Evolutionary conservation across 1,140 invertebrate species (phyloP).

Genomic region (Chymomyza costata): DNA sequence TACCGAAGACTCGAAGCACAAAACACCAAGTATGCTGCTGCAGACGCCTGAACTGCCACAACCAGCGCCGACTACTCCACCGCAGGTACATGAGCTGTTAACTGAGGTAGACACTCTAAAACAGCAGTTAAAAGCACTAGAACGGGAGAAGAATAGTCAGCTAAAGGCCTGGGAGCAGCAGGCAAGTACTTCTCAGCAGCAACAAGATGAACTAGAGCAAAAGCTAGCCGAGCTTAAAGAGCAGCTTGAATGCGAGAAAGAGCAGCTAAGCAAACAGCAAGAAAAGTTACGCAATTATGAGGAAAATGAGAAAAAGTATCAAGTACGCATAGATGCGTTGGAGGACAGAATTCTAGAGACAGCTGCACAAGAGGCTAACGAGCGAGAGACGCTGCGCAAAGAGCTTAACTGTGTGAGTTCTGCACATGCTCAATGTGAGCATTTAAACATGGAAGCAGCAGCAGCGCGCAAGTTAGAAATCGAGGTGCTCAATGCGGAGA

Average conservation of each 20-base stretch:
- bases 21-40: constrained; percentile 61
- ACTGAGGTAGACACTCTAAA: neutral
- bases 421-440: constrained; percentile 52
- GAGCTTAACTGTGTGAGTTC: constrained; percentile 46
- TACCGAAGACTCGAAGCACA: constrained; percentile 74
- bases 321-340: constrained; percentile 35
- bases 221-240: constrained; percentile 29
- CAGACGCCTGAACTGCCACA: constrained; percentile 62
- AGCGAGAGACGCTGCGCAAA: constrained; percentile 53
- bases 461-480: constrained; percentile 49
- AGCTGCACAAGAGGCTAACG: constrained; percentile 44
- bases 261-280: constrained; percentile 42
- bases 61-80: constrained; percentile 10
- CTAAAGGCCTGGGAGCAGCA: constrained; percentile 66
- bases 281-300: constrained; percentile 34
- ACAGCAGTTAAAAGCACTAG: constrained; percentile 26
- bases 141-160: constrained; percentile 41
- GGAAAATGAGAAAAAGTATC: constrained; percentile 51
- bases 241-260: constrained; percentile 33
- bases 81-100: constrained; percentile 30
- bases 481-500: constrained; percentile 45
- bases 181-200: constrained; percentile 57
- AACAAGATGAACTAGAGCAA: constrained; percentile 31
- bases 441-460: constrained; percentile 28
- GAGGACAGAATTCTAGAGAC: constrained; percentile 45